Percentiles rank a stretch among this genome's conserved stretches.
These are phyloP conservation scores for Cervus canadensis DNA, from an alignment of 2,113 vertebrate genomes.

Conservation along the genomic window DNA sequence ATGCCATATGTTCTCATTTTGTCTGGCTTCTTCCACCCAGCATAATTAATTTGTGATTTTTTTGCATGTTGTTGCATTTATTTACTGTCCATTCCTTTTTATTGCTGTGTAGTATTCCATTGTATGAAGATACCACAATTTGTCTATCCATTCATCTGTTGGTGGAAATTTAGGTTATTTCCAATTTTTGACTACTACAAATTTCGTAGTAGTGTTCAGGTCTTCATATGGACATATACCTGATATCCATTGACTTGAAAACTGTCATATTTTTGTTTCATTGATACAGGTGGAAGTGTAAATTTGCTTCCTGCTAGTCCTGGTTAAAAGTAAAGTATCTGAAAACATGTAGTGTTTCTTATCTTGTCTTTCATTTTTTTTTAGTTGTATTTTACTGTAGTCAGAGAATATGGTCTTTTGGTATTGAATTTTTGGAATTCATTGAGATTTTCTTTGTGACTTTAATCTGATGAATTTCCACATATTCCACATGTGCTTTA, in stretches of 20 bases:
- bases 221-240: not conserved
- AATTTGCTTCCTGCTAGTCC: not conserved
- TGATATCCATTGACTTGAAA: not conserved
- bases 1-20: not conserved
- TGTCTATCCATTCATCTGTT: not conserved
- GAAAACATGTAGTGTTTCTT: not conserved
- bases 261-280: not conserved
- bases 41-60: not conserved
- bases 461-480: not conserved
- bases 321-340: not conserved
- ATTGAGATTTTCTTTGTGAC: not conserved
- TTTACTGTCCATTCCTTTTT: slow-evolving; percentile 2
- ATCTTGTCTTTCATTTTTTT: not conserved
- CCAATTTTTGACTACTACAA: not conserved
- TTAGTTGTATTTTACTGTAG: not conserved
- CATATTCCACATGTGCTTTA: not conserved
- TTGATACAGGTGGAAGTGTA: not conserved
- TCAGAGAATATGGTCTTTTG: not conserved
- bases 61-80: not conserved
- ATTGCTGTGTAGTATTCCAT: not conserved
- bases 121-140: not conserved
- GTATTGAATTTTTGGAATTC: not conserved
- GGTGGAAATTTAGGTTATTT: not conserved
- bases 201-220: not conserved
- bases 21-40: not conserved